Base-by-base conservation (phyloP, 2,113 vertebrate species). In the Leptocoma aspasia region DNA sequence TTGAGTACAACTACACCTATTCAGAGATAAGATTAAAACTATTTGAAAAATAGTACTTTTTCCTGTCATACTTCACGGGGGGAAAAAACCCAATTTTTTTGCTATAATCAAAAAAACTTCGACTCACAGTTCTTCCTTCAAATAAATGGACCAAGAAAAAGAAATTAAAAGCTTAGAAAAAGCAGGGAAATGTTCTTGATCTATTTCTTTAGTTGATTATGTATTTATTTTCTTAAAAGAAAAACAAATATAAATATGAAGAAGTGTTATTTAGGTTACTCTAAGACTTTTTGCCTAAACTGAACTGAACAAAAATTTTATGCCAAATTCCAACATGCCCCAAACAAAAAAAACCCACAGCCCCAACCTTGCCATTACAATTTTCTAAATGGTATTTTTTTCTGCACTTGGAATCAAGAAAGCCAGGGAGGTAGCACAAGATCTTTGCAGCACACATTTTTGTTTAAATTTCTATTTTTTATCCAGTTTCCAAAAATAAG, bases 1-100 rank as follows among this genome's bases (percentile, higher is more conserved):
- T 71, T 86, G 86, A 86, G 28, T 33, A 75, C 33, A 95, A 77
- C 90, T 89, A 71, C 92, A 93, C 94, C 72, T 94, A 84, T 75
- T 59, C 23, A 53, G 56, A 92, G 93, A 96, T 95, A 94, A 96
- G 95, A 97, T 95, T 87, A 94, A 92, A 91, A 68, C 28, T 56
- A 8, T 35, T 95, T 93, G 69, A 94, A 88, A 96, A 95, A 93
- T 75, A 3, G 7, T 66, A 20, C 15, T 77, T 90, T 73, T 65
- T 6, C 24, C 31, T 12, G 13, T 42, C 4, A 3, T n/a, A n/a
- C 22, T 70, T 94, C 64, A 47, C 14, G 45, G 21, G 15, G 18
- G 1, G 23, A 19, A 50, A 54, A 49, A 1, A 0, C 0, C 1
- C 1, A 0, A 10, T 15, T 50, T 86, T 89, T 91, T 72, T 2